Percentiles rank a stretch among this genome's conserved stretches.
Conservation (phyloP, 2,797 vertebrate genomes). For the Meriones psammophilus region DNA sequence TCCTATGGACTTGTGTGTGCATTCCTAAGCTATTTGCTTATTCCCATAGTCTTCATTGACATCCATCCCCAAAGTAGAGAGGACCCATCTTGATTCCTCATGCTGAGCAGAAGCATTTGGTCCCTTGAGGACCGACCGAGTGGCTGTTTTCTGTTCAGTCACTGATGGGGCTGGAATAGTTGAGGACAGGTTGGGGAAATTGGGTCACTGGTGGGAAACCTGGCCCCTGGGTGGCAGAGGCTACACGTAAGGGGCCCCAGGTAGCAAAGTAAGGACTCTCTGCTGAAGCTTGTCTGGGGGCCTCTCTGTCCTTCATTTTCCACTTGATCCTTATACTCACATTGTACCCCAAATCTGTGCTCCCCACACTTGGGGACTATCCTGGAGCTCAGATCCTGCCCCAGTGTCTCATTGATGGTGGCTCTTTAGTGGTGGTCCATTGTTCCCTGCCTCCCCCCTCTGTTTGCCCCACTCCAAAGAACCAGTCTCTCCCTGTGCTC, state of each 20-base stretch:
- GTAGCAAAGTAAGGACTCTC: not conserved
- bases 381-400: not conserved
- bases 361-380: not conserved
- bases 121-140: not conserved
- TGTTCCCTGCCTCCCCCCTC: not conserved
- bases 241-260: rapidly evolving
- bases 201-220: not conserved
- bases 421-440: not conserved
- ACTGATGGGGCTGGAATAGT: not conserved
- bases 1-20: not conserved
- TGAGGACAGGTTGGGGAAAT: not conserved
- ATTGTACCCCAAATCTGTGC: not conserved
- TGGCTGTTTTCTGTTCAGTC: not conserved
- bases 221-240: not conserved
- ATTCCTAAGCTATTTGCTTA: not conserved
- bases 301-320: not conserved
- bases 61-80: not conserved
- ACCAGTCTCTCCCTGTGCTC: not conserved
- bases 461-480: not conserved
- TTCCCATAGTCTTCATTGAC: not conserved
- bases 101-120: not conserved
- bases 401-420: not conserved
- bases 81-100: not conserved
- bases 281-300: not conserved
- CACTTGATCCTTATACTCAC: not conserved